A percentile compares a stretch with the other conserved stretches of the same genome.
phyloP scores from a whole-genome alignment of 2,888 invertebrate species.

The Netelia virgata region DNA sequence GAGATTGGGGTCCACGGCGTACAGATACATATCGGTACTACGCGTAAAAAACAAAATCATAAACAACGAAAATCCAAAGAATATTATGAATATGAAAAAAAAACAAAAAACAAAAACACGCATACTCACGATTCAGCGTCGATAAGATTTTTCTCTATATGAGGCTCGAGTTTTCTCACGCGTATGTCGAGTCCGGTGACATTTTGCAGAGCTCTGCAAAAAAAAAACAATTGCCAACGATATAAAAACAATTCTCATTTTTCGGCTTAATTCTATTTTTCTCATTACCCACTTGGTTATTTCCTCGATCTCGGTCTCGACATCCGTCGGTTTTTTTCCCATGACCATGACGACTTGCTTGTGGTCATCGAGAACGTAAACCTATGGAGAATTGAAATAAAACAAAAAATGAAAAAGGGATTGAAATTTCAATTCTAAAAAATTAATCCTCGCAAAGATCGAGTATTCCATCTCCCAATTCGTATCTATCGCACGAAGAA shows the following conservation, averaged over 20 bases:
- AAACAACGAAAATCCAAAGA: slow-evolving; percentile 14
- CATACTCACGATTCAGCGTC: slow-evolving; percentile 89
- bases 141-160: slow-evolving; percentile 88
- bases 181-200: slow-evolving; percentile 93
- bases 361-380: slow-evolving; percentile 93
- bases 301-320: slow-evolving; percentile 90
- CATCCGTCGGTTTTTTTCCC: slow-evolving; percentile 91
- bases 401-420: slow-evolving; percentile 7
- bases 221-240: slow-evolving; percentile 17
- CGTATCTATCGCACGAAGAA: not conserved
- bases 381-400: slow-evolving; percentile 84
- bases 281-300: slow-evolving; percentile 87
- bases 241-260: slow-evolving; percentile 7
- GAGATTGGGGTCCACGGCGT: slow-evolving; percentile 93
- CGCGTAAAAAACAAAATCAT: slow-evolving; percentile 71
- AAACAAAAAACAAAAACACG: no score
- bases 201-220: slow-evolving; percentile 89
- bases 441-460: not conserved
- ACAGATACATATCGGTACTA: slow-evolving; percentile 94
- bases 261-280: not conserved
- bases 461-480: no score
- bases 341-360: slow-evolving; percentile 93
- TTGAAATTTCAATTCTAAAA: not conserved
- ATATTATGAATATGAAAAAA: slow-evolving; percentile 16
- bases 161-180: slow-evolving; percentile 92